Base-by-base conservation (phyloP, 1,140 invertebrate species). In the Papilio xuthus region DNA sequence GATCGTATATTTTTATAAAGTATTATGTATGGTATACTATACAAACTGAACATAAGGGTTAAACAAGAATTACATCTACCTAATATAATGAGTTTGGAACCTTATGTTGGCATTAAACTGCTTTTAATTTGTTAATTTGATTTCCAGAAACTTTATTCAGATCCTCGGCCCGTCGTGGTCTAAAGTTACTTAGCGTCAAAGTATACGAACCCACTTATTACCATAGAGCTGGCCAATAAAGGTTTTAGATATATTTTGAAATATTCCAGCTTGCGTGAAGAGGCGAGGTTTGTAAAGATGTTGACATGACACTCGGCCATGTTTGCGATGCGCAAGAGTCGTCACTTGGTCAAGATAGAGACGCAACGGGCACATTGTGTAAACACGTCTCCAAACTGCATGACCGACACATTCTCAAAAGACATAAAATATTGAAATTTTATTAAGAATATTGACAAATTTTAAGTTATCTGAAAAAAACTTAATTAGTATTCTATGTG, bases 231-330 rank as follows among this genome's bases (percentile, higher is more conserved):
- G 4, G 60, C 60, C 32, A 67, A 67, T 67, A 67, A 28, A 15
- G 6, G 15, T 53, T 60, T 60, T 26, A 26, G 56, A 60, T 60
- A 60, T 26, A 69, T 69, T 70, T 70, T 37, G 4, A 71, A 71
- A 71, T 71, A 42, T 42, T 10, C 15, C 37, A 70, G 26, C 18
- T 18, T 41, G 32, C 18, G 32, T 41, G 32, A 32, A 42, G 69
- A 73, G 63, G 69, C 44, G 78, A 67, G 75, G 12, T 7, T 56
- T 73, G 18, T 81, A 28, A 47, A 75, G 71, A 74, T 89, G 78
- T 89, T 89, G 84, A 86, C 86, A 84, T 80, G 81, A 78, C 87
- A 86, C 86, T 89, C 80, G 75, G 77, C 77, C 20, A 50, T 80
- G 83, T 81, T 79, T 71, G 79, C 67, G 37, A 53, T 56, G 78